Conservation (phyloP, 2,113 vertebrate genomes). For the Prochilodus magdalenae region DNA sequence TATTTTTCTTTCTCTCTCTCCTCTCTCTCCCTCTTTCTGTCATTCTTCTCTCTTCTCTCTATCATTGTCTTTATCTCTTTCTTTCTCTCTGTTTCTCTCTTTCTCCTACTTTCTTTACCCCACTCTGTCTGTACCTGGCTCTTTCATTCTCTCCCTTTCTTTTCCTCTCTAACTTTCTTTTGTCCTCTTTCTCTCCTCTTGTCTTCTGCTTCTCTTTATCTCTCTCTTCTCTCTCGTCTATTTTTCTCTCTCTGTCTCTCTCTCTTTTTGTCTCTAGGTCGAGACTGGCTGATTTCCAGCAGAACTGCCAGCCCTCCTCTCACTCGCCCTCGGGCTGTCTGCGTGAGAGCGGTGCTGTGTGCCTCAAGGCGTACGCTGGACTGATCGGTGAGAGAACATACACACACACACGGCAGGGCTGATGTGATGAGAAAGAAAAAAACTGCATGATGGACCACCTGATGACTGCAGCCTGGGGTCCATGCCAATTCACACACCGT, state of each 20-base stretch:
- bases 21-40: too few relatives aligned
- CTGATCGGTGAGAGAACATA: slow-evolving; percentile 84
- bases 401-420: neutral
- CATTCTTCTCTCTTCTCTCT: too few relatives aligned
- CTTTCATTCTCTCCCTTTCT: too few relatives aligned
- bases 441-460: slow-evolving; percentile 7
- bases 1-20: too few relatives aligned
- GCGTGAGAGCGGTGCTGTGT: slow-evolving; percentile 80
- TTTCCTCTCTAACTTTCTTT: too few relatives aligned
- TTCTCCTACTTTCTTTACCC: too few relatives aligned
- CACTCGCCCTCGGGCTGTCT: slow-evolving; percentile 78
- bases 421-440: slow-evolving; percentile 1
- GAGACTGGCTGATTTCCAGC: slow-evolving; percentile 89
- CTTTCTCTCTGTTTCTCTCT: too few relatives aligned
- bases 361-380: slow-evolving; percentile 89
- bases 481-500: slow-evolving; percentile 2
- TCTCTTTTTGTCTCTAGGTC: slow-evolving; percentile 77
- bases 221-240: neutral
- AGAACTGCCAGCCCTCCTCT: slow-evolving; percentile 82
- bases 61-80: too few relatives aligned
- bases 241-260: neutral
- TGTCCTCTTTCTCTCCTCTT: too few relatives aligned
- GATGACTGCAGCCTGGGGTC: slow-evolving; percentile 7
- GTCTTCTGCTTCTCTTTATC: too few relatives aligned
- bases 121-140: too few relatives aligned